Evolutionary conservation across 2,113 vertebrate species (phyloP), one percentile per base, ranked within the genome.

Genomic region (Nestor notabilis): DNA sequence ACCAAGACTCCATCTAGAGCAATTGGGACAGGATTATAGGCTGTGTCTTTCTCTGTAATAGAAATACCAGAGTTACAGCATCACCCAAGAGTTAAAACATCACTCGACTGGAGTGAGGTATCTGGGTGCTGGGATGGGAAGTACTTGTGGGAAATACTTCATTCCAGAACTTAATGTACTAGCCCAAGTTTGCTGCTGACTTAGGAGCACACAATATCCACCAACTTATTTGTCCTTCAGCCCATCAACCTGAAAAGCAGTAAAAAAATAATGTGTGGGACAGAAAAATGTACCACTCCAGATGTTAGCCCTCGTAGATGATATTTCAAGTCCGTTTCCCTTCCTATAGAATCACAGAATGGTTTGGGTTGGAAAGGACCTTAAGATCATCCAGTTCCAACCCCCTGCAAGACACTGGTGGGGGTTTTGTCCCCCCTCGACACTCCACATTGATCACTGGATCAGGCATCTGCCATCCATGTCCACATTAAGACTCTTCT

Each of bases 91-190:
- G 28, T 46, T 7, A 17, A 18, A 56, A 19, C 21, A 55, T 19
- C 63, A 44, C 24, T 18, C 63, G 76, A 2, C 2, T 35, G 58
- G 5, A 83, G 24, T 1, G 4, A 41, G 4, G 14, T 0, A 0
- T 27, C 37, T 20, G 12, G 5, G 24, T 56, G 14, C 9, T n/a
- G 31, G 20, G 28, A 60, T 7, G 52, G 43, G 9, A 70, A 81
- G 14, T 70, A 58, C 68, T 72, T n/a, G n/a, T 7, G 52, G 43
- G 9, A 70, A 81, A 12, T 70, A 58, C 68, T 72, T 31, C 41
- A 52, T 78, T 84, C 50, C 56, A 79, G 31, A 79, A 37, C 8
- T 35, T 28, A 33, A 16, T 1, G 0, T 7, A 31, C 6, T 55
- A 9, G 37, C 82, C 12, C 13, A 66, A 64, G 66, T 64, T 39